Evolutionary conservation across 1,140 invertebrate species (phyloP), one percentile per base, ranked within the genome.

Genomic region (Bombus terrestris): DNA sequence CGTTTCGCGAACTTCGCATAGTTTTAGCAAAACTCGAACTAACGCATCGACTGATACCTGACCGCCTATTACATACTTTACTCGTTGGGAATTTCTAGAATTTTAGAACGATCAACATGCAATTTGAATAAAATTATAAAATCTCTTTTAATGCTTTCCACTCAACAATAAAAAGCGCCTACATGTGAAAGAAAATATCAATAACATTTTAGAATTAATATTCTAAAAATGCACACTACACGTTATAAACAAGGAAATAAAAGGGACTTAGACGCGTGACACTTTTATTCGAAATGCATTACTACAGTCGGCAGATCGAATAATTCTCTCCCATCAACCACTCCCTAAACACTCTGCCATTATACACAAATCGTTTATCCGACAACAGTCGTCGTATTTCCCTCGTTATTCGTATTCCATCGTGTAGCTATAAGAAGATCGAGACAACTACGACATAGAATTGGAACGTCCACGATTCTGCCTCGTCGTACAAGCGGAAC

Each of bases 1-100:
- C 41, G 22, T 75, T 66, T 18, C 59, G 72, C 59, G 4, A 75
- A 75, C 41, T 75, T 66, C 18, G 59, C 41, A 75, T 32, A 83
- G 72, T 68, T 83, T 80, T 18, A 5, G 39, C 62, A 68, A 4
- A 64, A 32, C n/a, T 66, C 64, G 62, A 64, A n/a, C 47, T 18
- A 53, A 53, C 47, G 47, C 18, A 53, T 22, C 47, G 18, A 22
- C 47, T 22, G 47, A 53, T 53, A 53, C 6, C 18, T 53, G 18
- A 53, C 18, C 47, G 18, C 18, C 5, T 53, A 22, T 53, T 22
- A 53, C 47, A 22, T 53, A 53, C 22, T 53, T 53, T 53, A 53
- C 47, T 53, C 18, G 15, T 22, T 18, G 6, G 1, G 18, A 53
- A 53, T 53, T 53, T 53, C 6, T 53, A 53, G 6, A 22, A 53